Evolutionary conservation across 2,797 vertebrate genomes (phyloP).

Genomic region (Gymnopithys bicolor): DNA sequence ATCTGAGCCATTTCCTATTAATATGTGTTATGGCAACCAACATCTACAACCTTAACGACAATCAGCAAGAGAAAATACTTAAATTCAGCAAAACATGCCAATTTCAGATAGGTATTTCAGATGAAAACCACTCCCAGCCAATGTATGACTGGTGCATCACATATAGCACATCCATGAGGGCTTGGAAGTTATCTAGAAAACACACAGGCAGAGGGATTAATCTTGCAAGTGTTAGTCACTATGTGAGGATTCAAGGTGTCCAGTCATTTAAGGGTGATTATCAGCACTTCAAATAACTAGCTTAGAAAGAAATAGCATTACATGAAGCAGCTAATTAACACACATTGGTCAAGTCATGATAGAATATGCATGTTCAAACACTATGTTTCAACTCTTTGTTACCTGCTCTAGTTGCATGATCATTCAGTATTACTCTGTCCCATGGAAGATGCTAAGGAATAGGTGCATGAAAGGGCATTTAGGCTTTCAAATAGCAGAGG

Average conservation of each 20-base stretch:
- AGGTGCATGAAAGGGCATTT: not conserved
- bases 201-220: not conserved
- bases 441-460: not conserved
- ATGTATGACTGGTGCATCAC: fast-evolving
- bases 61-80: not conserved
- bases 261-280: not conserved
- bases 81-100: not conserved
- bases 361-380: not conserved
- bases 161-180: not conserved
- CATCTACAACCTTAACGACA: not conserved
- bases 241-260: not conserved
- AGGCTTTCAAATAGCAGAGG: not conserved
- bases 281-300: not conserved
- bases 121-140: not conserved
- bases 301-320: not conserved
- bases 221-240: not conserved
- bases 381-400: not conserved
- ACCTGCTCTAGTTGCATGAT: not conserved
- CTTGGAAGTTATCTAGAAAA: not conserved
- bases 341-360: not conserved
- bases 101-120: not conserved
- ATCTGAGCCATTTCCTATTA: not conserved
- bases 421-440: not conserved
- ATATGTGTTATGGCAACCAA: not conserved
- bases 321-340: not conserved